A percentile compares a stretch with the other conserved stretches of the same genome.
phyloP scores from a whole-genome alignment of 2,797 vertebrate species.

The Sphaeramia orbicularis region DNA sequence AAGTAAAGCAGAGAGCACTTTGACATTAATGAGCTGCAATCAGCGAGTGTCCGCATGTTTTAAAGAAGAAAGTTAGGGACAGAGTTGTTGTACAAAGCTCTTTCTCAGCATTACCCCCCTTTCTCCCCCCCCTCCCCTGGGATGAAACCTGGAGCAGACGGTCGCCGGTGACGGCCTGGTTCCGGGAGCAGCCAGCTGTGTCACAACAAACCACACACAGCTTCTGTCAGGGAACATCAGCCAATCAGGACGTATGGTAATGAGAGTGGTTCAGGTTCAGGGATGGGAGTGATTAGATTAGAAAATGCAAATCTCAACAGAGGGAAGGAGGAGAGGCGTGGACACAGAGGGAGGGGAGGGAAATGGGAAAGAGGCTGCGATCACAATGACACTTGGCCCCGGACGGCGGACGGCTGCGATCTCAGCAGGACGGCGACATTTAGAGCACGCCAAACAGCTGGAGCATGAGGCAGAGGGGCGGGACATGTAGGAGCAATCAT shows the following conservation, averaged over 20 bases:
- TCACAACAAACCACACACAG: slow-evolving; percentile 59
- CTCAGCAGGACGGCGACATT: slow-evolving; percentile 66
- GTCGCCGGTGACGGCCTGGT: slow-evolving; percentile 46
- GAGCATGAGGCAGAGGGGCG: slow-evolving; percentile 53
- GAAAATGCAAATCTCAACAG: slow-evolving; percentile 20
- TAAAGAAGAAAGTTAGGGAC: slow-evolving; percentile 7
- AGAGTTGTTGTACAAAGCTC: slow-evolving; percentile 34
- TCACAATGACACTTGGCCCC: slow-evolving; percentile 21
- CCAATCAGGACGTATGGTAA: slow-evolving; percentile 75
- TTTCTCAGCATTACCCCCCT: slow-evolving; percentile 40
- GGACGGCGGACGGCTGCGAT: slow-evolving; percentile 34
- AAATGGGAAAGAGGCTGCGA: not conserved
- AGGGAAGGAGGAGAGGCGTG: not conserved
- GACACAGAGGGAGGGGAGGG: slow-evolving; percentile 1
- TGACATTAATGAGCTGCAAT: slow-evolving; percentile 70
- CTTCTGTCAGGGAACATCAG: slow-evolving; percentile 71
- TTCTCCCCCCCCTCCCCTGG: not conserved
- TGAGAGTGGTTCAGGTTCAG: slow-evolving; percentile 47
- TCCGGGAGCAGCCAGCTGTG: slow-evolving; percentile 75
- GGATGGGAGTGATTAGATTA: slow-evolving; percentile 52
- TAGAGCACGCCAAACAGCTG: slow-evolving; percentile 76
- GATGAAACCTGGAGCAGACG: slow-evolving; percentile 49
- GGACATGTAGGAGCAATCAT: slow-evolving; percentile 19
- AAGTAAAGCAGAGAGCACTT: slow-evolving; percentile 30
- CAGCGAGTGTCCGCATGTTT: slow-evolving; percentile 46